Evolutionary conservation across 2,113 vertebrate species (phyloP).

Genomic region (Clupea harengus): DNA sequence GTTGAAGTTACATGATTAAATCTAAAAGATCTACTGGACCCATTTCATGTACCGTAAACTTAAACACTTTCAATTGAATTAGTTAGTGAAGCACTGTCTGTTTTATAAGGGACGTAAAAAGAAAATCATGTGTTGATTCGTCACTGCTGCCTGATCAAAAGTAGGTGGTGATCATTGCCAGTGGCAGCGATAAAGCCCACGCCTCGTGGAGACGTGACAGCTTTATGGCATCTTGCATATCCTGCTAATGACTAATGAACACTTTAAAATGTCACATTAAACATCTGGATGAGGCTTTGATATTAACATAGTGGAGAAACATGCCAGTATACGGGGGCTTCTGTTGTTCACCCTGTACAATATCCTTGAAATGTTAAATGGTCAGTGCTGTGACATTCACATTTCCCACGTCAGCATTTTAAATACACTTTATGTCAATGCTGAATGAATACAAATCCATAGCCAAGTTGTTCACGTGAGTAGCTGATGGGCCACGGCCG

Average conservation of each 20-base stretch:
- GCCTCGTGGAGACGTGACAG: not conserved
- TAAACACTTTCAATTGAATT: too few relatives aligned
- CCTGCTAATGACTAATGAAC: not conserved
- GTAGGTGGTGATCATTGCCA: conserved; percentile 18
- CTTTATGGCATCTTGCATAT: not conserved
- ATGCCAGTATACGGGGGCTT: not conserved
- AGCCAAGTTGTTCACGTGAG: not conserved
- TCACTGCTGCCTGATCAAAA: too few relatives aligned
- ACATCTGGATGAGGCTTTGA: not conserved
- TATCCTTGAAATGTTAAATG: not conserved
- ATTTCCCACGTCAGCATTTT: not conserved
- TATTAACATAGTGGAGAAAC: not conserved
- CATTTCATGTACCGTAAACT: too few relatives aligned
- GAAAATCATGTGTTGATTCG: too few relatives aligned
- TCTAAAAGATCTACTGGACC: not conserved
- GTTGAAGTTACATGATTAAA: too few relatives aligned
- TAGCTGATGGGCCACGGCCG: not conserved
- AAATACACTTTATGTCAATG: not conserved
- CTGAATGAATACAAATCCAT: not conserved
- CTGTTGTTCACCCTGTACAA: too few relatives aligned
- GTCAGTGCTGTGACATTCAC: not conserved
- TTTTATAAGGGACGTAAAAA: too few relatives aligned
- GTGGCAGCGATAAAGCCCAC: conserved; percentile 29
- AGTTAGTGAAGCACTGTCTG: too few relatives aligned
- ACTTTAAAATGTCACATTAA: not conserved